Percentiles rank a stretch among this genome's conserved stretches.
Evolutionary conservation across 2,888 invertebrate species (phyloP).

Genomic region (Sicus ferrugineus): DNA sequence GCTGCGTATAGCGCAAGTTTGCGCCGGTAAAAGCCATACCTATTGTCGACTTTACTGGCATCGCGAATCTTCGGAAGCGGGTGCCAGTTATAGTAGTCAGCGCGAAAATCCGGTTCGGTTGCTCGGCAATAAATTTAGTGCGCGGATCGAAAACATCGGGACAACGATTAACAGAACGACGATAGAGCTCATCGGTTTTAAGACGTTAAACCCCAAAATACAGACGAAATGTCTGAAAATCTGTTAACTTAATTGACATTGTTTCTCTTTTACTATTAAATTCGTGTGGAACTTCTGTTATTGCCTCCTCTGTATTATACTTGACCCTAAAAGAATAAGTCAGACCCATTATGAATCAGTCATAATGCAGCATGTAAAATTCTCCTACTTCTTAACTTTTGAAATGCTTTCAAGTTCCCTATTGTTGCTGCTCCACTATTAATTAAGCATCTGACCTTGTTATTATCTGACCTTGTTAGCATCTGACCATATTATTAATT

Average conservation of each 20-base stretch:
- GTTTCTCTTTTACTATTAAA: conserved; percentile 12
- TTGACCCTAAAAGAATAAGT: background rate
- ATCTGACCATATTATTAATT: background rate
- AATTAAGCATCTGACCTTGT: conserved; percentile 12
- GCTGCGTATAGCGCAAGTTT: too few species aligned
- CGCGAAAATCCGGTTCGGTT: too few species aligned
- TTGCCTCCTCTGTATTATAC: conserved; percentile 27
- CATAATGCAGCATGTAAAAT: conserved; percentile 12
- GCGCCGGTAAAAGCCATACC: too few species aligned
- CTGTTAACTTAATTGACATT: conserved; percentile 20
- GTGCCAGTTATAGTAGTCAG: too few species aligned
- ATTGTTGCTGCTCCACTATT: conserved; percentile 20
- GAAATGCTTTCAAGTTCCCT: conserved; percentile 11
- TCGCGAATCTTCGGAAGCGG: too few species aligned
- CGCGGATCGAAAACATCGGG: too few species aligned
- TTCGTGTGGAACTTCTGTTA: conserved; percentile 6
- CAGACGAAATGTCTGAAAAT: conserved; percentile 5
- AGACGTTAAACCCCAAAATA: conserved; percentile 21
- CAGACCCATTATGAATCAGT: conserved; percentile 10
- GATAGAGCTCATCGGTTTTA: background rate
- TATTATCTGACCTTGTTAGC: too few species aligned
- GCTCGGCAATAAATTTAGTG: too few species aligned
- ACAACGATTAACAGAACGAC: too few species aligned
- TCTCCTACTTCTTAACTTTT: background rate
- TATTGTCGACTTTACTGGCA: too few species aligned